Conservation (phyloP, 2,113 vertebrate genomes). For the Corapipo altera region DNA sequence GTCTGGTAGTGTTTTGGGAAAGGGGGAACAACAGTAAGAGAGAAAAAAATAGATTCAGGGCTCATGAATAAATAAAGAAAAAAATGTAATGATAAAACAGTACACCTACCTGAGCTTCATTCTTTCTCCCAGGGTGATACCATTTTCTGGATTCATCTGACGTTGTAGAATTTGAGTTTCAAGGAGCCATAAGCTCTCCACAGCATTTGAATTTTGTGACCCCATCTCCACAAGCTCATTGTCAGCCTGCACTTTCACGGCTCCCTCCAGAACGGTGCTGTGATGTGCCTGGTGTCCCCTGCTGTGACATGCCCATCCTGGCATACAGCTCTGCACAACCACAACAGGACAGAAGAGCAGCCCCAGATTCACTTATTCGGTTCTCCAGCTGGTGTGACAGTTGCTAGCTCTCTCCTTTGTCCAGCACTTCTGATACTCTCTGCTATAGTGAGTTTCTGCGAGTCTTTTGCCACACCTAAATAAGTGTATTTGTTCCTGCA, state of each 20-base stretch:
- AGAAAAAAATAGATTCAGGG: conserved; percentile 8
- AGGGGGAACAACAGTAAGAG: background rate
- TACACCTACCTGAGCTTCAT: conserved; percentile 40
- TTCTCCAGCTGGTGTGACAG: background rate
- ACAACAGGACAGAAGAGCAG: background rate
- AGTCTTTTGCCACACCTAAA: background rate
- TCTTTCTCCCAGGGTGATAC: conserved; percentile 12
- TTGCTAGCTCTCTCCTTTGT: background rate
- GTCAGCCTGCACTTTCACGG: background rate
- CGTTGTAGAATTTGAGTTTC: background rate
- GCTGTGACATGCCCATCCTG: background rate
- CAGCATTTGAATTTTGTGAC: background rate
- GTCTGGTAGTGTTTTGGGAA: conserved; percentile 22
- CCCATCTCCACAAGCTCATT: background rate
- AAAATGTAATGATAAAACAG: background rate
- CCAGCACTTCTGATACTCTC: background rate
- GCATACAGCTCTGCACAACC: background rate
- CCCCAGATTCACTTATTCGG: background rate
- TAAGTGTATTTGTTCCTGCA: background rate
- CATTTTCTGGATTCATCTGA: background rate
- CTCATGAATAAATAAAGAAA: background rate
- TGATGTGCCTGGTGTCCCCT: background rate
- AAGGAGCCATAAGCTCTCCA: background rate
- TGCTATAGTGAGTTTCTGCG: background rate
- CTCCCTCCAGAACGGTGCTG: background rate